phyloP scores from a whole-genome alignment of 2,797 vertebrate species.

The Pygocentrus nattereri region DNA sequence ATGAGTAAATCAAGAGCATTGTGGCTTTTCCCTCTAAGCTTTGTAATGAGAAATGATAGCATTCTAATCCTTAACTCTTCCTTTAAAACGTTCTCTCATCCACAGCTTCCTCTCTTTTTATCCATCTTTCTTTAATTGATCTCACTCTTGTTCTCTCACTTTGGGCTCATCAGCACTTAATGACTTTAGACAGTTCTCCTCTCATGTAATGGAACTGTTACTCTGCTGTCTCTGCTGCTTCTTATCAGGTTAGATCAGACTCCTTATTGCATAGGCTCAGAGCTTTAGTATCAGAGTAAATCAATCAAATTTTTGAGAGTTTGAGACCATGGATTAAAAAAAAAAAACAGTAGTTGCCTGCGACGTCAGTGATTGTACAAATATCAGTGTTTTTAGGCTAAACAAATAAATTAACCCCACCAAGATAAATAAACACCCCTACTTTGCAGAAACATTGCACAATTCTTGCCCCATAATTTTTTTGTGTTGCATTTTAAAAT shows the following conservation, averaged over 20 bases:
- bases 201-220: slow-evolving; percentile 43
- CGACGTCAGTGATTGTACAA: not conserved
- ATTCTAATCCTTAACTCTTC: slow-evolving; percentile 70
- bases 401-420: no score
- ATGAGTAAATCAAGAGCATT: slow-evolving; percentile 72
- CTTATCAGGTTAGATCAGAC: slow-evolving; percentile 25
- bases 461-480: no score
- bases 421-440: no score
- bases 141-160: slow-evolving; percentile 14
- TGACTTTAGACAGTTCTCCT: slow-evolving; percentile 39
- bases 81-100: slow-evolving; percentile 70
- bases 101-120: slow-evolving; percentile 60
- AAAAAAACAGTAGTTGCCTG: not conserved
- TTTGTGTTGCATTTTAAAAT: no score
- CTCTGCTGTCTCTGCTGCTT: slow-evolving; percentile 15
- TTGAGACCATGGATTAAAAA: not conserved
- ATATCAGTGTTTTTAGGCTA: no score
- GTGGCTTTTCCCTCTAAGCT: slow-evolving; percentile 70
- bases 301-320: slow-evolving; percentile 27
- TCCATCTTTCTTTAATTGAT: slow-evolving; percentile 60
- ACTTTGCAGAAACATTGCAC: no score
- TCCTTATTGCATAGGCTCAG: slow-evolving; percentile 23
- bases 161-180: slow-evolving; percentile 29
- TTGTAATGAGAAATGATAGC: slow-evolving; percentile 68
- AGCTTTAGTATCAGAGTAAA: slow-evolving; percentile 27